These are phyloP conservation scores for Megalops atlanticus DNA, from an alignment of 2,113 vertebrate species.

Conservation along the genomic window DNA sequence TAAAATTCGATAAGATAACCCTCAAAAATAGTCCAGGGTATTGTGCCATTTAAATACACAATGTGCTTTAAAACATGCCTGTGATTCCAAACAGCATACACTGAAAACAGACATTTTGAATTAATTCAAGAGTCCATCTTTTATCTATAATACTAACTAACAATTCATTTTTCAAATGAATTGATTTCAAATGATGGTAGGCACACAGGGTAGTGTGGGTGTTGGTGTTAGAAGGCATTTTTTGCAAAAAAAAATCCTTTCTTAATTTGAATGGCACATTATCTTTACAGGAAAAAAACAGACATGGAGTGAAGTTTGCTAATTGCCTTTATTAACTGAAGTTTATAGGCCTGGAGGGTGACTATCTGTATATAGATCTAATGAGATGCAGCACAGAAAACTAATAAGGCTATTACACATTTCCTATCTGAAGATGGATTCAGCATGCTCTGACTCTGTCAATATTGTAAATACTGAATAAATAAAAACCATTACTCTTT, in stretches of 20 bases:
- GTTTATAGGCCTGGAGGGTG: background rate
- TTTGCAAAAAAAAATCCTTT: background rate
- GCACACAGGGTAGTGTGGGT: background rate
- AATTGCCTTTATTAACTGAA: constrained; percentile 12
- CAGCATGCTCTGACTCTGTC: background rate
- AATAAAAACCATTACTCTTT: background rate
- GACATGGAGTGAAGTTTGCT: constrained; percentile 11
- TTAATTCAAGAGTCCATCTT: background rate
- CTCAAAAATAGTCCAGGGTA: too few relatives aligned
- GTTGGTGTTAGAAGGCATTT: background rate
- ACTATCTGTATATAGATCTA: constrained; percentile 17
- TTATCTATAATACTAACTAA: background rate
- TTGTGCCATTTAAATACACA: too few relatives aligned
- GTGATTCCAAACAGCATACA: too few relatives aligned
- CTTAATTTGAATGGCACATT: background rate
- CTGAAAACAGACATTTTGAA: too few relatives aligned
- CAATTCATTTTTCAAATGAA: background rate
- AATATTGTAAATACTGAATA: background rate
- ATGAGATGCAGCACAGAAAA: constrained; percentile 4
- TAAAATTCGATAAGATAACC: too few relatives aligned
- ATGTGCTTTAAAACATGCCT: too few relatives aligned
- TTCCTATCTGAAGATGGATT: background rate
- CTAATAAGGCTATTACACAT: constrained; percentile 6
- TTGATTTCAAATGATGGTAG: background rate
- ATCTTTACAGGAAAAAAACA: background rate